Evolutionary conservation across 2,797 vertebrate genomes (phyloP), one percentile per base, ranked within the genome.

Genomic region (Botia almorhae): DNA sequence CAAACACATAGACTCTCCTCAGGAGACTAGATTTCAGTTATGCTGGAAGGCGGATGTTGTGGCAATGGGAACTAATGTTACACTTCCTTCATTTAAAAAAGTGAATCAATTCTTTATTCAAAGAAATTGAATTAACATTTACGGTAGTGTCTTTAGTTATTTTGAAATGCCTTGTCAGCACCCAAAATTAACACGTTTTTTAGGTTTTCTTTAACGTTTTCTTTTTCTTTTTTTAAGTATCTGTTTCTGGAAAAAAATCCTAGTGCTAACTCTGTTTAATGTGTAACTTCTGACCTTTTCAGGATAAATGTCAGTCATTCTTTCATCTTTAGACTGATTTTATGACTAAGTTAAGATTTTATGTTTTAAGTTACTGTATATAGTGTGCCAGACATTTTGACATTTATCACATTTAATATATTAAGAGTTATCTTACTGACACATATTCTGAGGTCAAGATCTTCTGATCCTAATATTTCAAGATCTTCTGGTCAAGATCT

Each of bases 21-120:
- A 78, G 80, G 69, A 81, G 80, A 82, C 74, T 82, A 36, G 53
- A 78, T 82, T 86, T 86, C 70, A 81, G 82, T 71, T 82, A 86
- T 84, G 64, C 55, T 74, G 69, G 23, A 76, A 82, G 82, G 58
- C 80, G 39, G 82, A 68, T 67, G 67, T 78, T 82, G 71, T 55
- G 74, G 55, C 79, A 71, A 67, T 69, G 16, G 23, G 26, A 53
- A 43, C 10, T 71, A 74, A 60, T 67, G 64, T 10, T 73, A 64
- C 55, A 67, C 17, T 76, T 63, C 23, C 58, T 17, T n/a, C 26
- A 17, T 56, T 58, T 43, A 68, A 70, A 17, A 76, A 12, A 68
- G 51, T 36, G 14, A 26, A 72, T 61, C 43, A 1, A 5, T 7
- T 58, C 19, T 13, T 39, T 14, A 68, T 4, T 60, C 6, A 68